Percentiles rank a stretch among this genome's conserved stretches.
Evolutionary conservation across 2,113 vertebrate genomes (phyloP).

Genomic region (Salvelinus alpinus): DNA sequence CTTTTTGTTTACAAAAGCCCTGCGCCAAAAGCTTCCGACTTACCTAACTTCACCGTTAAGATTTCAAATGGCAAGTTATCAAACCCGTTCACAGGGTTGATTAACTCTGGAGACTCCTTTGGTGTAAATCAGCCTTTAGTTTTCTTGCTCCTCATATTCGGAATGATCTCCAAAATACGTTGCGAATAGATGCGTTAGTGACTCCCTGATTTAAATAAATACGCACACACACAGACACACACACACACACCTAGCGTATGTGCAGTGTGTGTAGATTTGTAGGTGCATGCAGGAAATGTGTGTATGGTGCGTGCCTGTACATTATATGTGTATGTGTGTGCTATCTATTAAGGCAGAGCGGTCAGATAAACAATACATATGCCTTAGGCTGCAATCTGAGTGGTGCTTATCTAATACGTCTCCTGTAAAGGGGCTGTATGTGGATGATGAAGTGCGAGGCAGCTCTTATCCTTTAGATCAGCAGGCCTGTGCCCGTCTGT

Average conservation of each 20-base stretch:
- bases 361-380: conserved; percentile 49
- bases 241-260: not conserved
- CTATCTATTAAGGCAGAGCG: conserved; percentile 31
- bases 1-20: too few relatives aligned
- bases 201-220: not conserved
- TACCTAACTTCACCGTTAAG: too few relatives aligned
- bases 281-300: not conserved
- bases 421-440: conserved; percentile 47
- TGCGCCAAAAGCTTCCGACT: too few relatives aligned
- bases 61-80: too few relatives aligned
- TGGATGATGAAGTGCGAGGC: conserved; percentile 53
- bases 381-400: conserved; percentile 41
- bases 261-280: not conserved
- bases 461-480: conserved; percentile 44
- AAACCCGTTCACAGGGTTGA: too few relatives aligned
- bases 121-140: too few relatives aligned
- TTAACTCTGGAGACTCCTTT: too few relatives aligned
- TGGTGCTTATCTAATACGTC: conserved; percentile 50
- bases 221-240: not conserved
- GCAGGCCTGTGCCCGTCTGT: conserved; percentile 36
- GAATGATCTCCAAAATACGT: too few relatives aligned
- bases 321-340: conserved; percentile 5
- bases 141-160: too few relatives aligned
- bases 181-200: too few relatives aligned
- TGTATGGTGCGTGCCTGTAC: not conserved